Evolutionary conservation across 2,888 invertebrate genomes (phyloP).

Genomic region (Protodeltote pygarga): DNA sequence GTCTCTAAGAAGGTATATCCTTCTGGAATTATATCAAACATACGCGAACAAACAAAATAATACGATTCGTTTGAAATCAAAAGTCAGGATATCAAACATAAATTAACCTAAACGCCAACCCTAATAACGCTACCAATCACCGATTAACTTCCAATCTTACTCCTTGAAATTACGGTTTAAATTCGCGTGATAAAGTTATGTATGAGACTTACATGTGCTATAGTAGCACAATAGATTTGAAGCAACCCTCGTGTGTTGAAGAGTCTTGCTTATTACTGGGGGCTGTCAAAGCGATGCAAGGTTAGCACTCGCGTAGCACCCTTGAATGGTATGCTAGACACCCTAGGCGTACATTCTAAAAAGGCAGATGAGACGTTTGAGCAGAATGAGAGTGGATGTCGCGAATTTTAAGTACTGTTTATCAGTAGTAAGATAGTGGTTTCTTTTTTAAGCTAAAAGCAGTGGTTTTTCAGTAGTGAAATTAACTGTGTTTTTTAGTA

Average conservation of each 20-base stretch:
- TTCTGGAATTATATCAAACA: too few species aligned
- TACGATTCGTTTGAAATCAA: too few species aligned
- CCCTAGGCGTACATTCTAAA: slow-evolving; percentile 19
- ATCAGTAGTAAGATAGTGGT: too few species aligned
- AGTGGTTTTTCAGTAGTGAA: too few species aligned
- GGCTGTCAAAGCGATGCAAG: slow-evolving; percentile 46
- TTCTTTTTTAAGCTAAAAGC: too few species aligned
- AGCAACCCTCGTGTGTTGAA: slow-evolving; percentile 22
- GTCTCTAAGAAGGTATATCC: too few species aligned
- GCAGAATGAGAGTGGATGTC: slow-evolving; percentile 19
- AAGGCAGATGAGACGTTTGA: slow-evolving; percentile 32
- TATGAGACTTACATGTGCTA: slow-evolving; percentile 18
- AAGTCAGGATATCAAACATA: too few species aligned
- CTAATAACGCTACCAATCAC: not conserved
- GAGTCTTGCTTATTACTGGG: slow-evolving; percentile 41
- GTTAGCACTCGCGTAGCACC: slow-evolving; percentile 27
- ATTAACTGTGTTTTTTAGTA: too few species aligned
- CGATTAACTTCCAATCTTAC: slow-evolving; percentile 1
- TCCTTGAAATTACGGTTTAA: not conserved
- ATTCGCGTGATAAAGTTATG: not conserved
- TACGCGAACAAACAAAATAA: too few species aligned
- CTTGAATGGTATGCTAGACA: slow-evolving; percentile 34
- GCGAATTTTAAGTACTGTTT: slow-evolving; percentile 19
- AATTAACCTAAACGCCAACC: slow-evolving; percentile 18
- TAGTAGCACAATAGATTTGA: slow-evolving; percentile 42